Conservation (phyloP, 2,797 vertebrate species). For the Forpus xanthops region DNA sequence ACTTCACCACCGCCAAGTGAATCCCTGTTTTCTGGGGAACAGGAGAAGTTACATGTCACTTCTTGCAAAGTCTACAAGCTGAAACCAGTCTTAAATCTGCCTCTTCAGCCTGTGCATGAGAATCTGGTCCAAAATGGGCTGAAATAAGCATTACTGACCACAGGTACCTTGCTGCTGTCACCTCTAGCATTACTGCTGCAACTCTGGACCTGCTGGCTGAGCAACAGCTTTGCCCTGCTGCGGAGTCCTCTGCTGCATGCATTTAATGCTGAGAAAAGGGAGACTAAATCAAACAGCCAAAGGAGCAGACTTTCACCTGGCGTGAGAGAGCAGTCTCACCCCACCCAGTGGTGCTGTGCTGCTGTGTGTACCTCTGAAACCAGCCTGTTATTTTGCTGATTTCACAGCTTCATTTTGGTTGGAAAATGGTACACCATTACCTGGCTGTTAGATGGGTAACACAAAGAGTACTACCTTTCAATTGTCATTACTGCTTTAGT, state of each 20-base stretch:
- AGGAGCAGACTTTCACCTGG: background rate
- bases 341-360: background rate
- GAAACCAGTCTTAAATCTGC: background rate
- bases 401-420: background rate
- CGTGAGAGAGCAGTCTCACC: background rate
- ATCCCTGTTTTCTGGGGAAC: background rate
- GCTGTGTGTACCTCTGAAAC: background rate
- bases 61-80: background rate
- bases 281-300: background rate
- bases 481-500: background rate
- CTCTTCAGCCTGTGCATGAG: background rate
- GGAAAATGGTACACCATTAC: background rate
- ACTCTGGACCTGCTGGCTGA: background rate
- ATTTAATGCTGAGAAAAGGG: background rate
- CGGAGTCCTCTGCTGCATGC: background rate
- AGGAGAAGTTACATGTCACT: rapidly evolving
- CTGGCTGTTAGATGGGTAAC: background rate
- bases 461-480: background rate
- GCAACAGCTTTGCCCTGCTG: background rate
- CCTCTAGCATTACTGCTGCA: background rate
- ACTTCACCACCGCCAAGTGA: background rate
- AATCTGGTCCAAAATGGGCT: background rate
- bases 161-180: rapidly evolving
- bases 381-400: background rate
- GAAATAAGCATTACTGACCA: background rate